Conservation (phyloP, 2,888 invertebrate genomes). For the Mythimna loreyi region DNA sequence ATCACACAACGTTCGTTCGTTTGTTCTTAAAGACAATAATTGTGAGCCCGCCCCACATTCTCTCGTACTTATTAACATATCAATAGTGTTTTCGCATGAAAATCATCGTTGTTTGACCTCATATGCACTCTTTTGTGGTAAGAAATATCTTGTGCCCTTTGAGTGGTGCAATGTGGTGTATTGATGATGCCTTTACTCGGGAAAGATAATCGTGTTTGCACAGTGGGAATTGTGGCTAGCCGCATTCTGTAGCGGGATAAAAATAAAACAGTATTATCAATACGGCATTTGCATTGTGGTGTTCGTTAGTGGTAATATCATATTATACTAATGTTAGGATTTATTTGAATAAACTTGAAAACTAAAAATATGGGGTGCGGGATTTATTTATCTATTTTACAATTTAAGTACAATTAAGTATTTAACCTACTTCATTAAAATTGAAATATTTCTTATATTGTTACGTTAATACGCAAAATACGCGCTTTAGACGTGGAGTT, state of each 20-base stretch:
- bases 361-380: too few species aligned
- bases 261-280: not conserved
- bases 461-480: too few species aligned
- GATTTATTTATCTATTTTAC: too few species aligned
- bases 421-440: too few species aligned
- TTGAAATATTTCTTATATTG: too few species aligned
- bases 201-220: constrained; percentile 5
- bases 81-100: constrained; percentile 52
- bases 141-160: constrained; percentile 48
- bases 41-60: constrained; percentile 51
- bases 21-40: constrained; percentile 53
- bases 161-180: constrained; percentile 26
- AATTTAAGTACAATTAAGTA: too few species aligned
- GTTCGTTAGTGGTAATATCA: too few species aligned
- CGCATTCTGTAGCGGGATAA: not conserved
- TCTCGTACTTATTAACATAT: constrained; percentile 56
- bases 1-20: constrained; percentile 49
- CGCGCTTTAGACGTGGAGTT: too few species aligned
- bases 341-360: too few species aligned
- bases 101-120: constrained; percentile 44
- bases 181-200: not conserved
- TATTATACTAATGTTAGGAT: too few species aligned
- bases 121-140: constrained; percentile 48
- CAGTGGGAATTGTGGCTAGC: not conserved
- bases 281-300: too few species aligned